Percentiles rank a stretch among this genome's conserved stretches.
Conservation (phyloP, 2,888 invertebrate species). For the Linnaemya tessellans region DNA sequence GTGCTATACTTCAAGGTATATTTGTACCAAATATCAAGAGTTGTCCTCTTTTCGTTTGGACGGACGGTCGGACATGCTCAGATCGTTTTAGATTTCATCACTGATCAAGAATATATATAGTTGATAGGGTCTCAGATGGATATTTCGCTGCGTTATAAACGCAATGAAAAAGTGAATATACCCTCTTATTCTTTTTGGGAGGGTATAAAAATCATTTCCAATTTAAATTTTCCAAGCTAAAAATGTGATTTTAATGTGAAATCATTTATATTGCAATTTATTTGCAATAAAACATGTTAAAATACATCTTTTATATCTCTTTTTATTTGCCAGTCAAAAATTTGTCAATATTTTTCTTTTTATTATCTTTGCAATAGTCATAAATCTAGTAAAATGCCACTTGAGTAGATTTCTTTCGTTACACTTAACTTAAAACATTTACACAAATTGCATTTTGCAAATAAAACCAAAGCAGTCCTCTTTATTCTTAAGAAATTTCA, state of each 20-base stretch:
- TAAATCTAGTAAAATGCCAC: background rate
- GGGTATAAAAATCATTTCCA: too few relatives aligned
- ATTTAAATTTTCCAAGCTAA: too few relatives aligned
- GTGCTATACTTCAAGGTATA: too few relatives aligned
- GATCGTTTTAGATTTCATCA: too few relatives aligned
- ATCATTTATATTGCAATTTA: background rate
- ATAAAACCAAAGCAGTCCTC: background rate
- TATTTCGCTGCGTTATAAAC: too few relatives aligned
- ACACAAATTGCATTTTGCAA: background rate
- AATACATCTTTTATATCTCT: background rate
- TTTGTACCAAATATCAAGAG: too few relatives aligned
- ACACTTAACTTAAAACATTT: background rate
- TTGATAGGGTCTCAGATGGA: too few relatives aligned
- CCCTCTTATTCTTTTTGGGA: too few relatives aligned
- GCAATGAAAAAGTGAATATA: too few relatives aligned
- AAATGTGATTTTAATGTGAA: background rate
- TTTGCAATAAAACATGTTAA: background rate
- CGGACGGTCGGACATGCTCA: too few relatives aligned
- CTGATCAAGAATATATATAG: too few relatives aligned
- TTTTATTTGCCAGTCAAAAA: background rate
- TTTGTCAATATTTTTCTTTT: background rate
- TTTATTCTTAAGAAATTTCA: background rate
- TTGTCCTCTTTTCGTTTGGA: too few relatives aligned
- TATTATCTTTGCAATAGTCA: slow-evolving; percentile 5
- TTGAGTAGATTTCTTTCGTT: background rate